Conservation (phyloP, 1,140 invertebrate genomes). For the Camponotus floridanus region DNA sequence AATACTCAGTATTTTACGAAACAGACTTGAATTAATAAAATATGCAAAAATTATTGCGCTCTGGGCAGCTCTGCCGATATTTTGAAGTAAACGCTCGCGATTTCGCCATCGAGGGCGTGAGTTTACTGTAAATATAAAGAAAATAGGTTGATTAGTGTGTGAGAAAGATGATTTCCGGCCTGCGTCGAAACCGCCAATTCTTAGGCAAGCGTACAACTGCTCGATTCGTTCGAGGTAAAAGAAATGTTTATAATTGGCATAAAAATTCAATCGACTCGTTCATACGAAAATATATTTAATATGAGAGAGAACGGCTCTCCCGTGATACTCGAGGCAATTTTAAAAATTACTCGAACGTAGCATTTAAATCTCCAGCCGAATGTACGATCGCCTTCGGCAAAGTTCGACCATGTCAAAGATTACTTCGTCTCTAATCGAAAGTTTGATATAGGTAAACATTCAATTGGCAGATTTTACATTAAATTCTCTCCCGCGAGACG, state of each 20-base stretch:
- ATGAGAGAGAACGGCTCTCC: too few relatives aligned
- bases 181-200: constrained; percentile 26
- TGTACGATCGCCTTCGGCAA: constrained; percentile 31
- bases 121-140: constrained; percentile 82
- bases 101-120: constrained; percentile 55
- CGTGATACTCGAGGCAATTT: too few relatives aligned
- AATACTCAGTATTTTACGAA: constrained; percentile 29
- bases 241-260: background rate
- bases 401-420: constrained; percentile 25
- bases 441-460: background rate
- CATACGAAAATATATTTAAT: background rate
- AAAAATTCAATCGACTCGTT: background rate
- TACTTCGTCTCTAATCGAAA: constrained; percentile 13
- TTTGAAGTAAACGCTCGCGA: constrained; percentile 17
- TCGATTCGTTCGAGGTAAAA: background rate
- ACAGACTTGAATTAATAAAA: constrained; percentile 36
- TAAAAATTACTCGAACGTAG: background rate
- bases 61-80: constrained; percentile 36
- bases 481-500: background rate
- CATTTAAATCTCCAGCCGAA: background rate
- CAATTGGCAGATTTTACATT: background rate
- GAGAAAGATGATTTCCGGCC: constrained; percentile 37
- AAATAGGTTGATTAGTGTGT: constrained; percentile 80
- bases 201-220: constrained; percentile 9
- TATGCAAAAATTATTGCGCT: constrained; percentile 19